These are phyloP conservation scores for Teleogryllus oceanicus DNA, from an alignment of 2,888 invertebrate species.

Conservation along the genomic window DNA sequence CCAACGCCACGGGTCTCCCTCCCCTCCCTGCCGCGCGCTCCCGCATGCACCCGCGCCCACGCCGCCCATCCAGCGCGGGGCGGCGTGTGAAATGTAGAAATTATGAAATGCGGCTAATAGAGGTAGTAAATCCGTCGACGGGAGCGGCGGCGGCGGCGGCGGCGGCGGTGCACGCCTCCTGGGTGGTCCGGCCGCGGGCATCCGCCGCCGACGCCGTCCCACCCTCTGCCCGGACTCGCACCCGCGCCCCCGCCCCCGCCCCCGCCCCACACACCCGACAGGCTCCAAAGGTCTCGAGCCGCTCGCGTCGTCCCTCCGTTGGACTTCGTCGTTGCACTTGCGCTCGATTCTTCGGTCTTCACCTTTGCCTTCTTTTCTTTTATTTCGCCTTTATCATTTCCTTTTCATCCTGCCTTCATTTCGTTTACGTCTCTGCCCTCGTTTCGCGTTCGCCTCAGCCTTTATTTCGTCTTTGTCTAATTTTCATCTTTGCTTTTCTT, in stretches of 20 bases:
- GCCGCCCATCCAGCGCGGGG: neutral
- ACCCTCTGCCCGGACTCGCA: neutral
- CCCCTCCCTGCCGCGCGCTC: neutral
- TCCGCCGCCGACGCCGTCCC: neutral
- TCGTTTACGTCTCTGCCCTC: no score
- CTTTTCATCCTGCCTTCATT: no score
- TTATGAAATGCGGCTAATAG: conserved; percentile 25
- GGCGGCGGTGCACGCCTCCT: neutral
- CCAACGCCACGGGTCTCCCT: no score
- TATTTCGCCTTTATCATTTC: no score
- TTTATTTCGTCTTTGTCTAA: no score
- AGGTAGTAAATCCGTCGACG: conserved; percentile 30
- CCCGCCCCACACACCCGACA: no score
- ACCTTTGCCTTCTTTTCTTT: no score
- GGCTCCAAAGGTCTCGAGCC: neutral
- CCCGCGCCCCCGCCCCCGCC: conserved; percentile 3
- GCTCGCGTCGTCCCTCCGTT: no score
- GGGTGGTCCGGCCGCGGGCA: neutral
- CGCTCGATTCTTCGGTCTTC: no score
- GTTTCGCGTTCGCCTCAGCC: no score
- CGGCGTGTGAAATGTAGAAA: conserved; percentile 25
- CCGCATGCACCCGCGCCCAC: neutral
- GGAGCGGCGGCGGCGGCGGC: conserved; percentile 20
- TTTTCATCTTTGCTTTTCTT: no score
- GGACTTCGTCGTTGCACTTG: no score